Conservation (phyloP, 2,888 invertebrate species). For the Harpagoxenus sublaevis region DNA sequence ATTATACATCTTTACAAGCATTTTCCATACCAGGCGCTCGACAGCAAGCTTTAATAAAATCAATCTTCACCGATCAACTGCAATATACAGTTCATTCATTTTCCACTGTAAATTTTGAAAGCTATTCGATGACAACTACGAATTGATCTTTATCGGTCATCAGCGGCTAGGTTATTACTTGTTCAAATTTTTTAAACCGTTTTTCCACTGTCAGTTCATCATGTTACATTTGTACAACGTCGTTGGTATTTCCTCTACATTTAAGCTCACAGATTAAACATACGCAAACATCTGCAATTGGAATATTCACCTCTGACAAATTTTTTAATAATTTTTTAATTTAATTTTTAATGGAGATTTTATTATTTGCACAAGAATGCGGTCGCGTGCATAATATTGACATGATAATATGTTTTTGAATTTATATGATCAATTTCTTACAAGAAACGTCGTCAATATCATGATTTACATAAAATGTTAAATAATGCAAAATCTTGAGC, state of each 20-base stretch:
- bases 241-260: neutral
- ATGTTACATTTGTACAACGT: neutral
- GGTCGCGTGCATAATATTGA: too few species aligned
- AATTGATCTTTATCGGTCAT: constrained; percentile 36
- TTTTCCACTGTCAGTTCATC: neutral
- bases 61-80: neutral
- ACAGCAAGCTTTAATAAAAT: neutral
- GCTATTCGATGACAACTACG: neutral
- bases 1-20: neutral
- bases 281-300: constrained; percentile 8
- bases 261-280: neutral
- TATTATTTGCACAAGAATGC: neutral
- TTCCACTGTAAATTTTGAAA: constrained; percentile 20
- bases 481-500: neutral
- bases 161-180: constrained; percentile 14
- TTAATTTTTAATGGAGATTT: neutral
- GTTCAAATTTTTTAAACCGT: constrained; percentile 24
- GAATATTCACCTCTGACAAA: neutral
- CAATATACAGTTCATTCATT: constrained; percentile 4
- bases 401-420: neutral
- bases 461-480: neutral
- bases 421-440: neutral
- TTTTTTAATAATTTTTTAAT: neutral
- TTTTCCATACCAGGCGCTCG: neutral
- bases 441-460: neutral